Evolutionary conservation across 53 echinoderm and acorn worm genomes (phyloP).

Genomic region (Arbacia lixula): DNA sequence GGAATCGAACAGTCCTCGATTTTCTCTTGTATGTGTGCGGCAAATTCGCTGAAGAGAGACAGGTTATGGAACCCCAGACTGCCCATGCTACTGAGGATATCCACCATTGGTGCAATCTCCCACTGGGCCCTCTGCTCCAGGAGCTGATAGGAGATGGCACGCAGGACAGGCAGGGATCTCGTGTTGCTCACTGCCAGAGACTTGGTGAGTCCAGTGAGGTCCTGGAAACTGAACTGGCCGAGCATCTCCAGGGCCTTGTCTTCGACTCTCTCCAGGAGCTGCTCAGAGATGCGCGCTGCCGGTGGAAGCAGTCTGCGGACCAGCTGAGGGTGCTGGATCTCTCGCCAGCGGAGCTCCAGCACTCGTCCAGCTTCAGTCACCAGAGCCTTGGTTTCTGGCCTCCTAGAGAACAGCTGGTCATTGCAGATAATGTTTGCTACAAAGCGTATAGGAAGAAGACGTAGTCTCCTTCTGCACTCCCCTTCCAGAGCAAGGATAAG

Average conservation of each 20-base stretch:
- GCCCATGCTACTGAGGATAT: slow-evolving; percentile 43
- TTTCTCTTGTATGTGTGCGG: slow-evolving; percentile 48
- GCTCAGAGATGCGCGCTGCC: slow-evolving; percentile 54
- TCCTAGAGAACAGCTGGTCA: slow-evolving; percentile 29
- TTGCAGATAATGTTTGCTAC: slow-evolving; percentile 51
- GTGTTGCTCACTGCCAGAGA: slow-evolving; percentile 25
- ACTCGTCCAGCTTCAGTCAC: slow-evolving; percentile 58
- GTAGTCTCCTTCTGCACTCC: slow-evolving; percentile 67
- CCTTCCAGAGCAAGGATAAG: slow-evolving; percentile 44
- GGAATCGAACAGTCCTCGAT: slow-evolving; percentile 31
- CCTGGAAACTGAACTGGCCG: slow-evolving; percentile 51
- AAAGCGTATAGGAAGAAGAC: slow-evolving; percentile 57
- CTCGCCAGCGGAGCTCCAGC: slow-evolving; percentile 68
- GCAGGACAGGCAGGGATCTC: slow-evolving; percentile 53
- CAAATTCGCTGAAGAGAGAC: slow-evolving; percentile 56
- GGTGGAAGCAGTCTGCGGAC: slow-evolving; percentile 55
- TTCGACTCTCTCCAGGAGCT: slow-evolving; percentile 64
- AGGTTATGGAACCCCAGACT: slow-evolving; percentile 51
- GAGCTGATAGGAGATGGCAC: slow-evolving; percentile 60
- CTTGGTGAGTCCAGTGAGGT: slow-evolving; percentile 36
- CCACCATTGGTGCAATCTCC: slow-evolving; percentile 58
- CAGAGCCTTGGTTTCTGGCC: slow-evolving; percentile 31
- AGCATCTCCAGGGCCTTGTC: slow-evolving; percentile 61
- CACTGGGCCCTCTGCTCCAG: slow-evolving; percentile 57
- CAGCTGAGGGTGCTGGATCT: slow-evolving; percentile 57